Evolutionary conservation across 1,140 invertebrate species (phyloP), one percentile per base, ranked within the genome.

Genomic region (Gonatopus flavifemur): DNA sequence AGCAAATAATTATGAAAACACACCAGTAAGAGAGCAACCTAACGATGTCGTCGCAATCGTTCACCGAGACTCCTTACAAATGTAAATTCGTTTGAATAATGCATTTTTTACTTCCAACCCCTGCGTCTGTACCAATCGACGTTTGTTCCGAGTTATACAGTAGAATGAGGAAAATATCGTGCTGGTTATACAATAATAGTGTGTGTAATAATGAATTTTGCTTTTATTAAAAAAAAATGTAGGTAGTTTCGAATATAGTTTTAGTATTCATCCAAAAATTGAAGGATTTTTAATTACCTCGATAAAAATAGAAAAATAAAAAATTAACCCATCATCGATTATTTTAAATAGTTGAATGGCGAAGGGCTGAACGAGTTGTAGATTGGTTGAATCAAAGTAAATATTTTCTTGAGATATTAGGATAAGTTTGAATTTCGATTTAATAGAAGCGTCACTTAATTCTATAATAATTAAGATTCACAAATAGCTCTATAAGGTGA

Each of bases 61-160:
- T 55, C 60, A 57, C 49, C 54, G 52, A 64, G 50, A 67, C 69
- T 67, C 72, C 70, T 74, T 62, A 61, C 62, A 44, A 54, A 76
- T 76, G 72, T 64, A 76, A 73, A 76, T 76, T 73, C 38, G 49
- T 45, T 52, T 74, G 73, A 76, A 76, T 74, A 74, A 76, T 76
- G 70, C 64, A 76, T 70, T 69, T 61, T 66, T 64, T 60, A 39
- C 44, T 56, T 44, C 19, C 35, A 32, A 39, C 45, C 52, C n/a
- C n/a, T 52, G 51, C 47, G 56, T 57, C 64, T 63, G 65, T 67
- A 52, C 51, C n/a, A 53, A 30, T 57, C 47, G 13, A 45, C 44
- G 19, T 53, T 48, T 10, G n/a, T 21, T 21, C 38, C 41, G 31
- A 47, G 20, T 42, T 12, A n/a, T 3, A 15, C 24, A 21, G 7